These are phyloP conservation scores for Forbesichthys agassizii DNA, from an alignment of 2,113 vertebrate genomes.

Conservation along the genomic window DNA sequence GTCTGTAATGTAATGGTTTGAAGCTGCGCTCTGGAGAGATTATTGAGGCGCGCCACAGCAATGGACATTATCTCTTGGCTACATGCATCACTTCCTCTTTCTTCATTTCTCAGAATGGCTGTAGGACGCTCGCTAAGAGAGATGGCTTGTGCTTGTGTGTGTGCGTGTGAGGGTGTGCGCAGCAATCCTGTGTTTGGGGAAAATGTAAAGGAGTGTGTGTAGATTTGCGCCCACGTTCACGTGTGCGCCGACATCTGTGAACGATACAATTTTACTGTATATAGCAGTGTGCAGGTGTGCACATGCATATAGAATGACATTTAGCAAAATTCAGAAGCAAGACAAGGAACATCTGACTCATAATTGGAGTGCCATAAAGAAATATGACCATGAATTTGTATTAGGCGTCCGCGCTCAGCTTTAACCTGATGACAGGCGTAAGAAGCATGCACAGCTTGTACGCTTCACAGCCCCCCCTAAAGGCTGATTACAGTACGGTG, in stretches of 20 bases:
- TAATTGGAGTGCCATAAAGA: conserved; percentile 76
- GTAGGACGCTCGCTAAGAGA: conserved; percentile 60
- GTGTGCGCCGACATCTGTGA: no score
- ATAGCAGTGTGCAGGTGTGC: conserved; percentile 39
- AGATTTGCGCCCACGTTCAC: no score
- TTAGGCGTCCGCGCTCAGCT: conserved; percentile 51
- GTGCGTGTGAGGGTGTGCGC: not conserved
- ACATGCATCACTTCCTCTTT: conserved; percentile 66
- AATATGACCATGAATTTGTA: conserved; percentile 68
- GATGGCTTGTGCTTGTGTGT: conserved; percentile 18
- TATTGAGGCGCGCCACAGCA: conserved; percentile 62
- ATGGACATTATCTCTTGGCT: conserved; percentile 68
- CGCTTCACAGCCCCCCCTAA: conserved; percentile 36
- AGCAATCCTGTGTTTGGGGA: no score
- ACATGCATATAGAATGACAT: conserved; percentile 69
- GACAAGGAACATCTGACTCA: conserved; percentile 73
- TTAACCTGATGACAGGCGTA: conserved; percentile 39
- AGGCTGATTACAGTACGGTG: conserved; percentile 53
- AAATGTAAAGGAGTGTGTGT: no score
- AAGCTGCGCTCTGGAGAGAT: conserved; percentile 65
- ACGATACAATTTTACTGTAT: not conserved
- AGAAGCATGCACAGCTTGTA: conserved; percentile 20
- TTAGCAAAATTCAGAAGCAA: conserved; percentile 62
- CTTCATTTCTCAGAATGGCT: conserved; percentile 64
- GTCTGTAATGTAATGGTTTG: conserved; percentile 66